Percentiles rank a stretch among this genome's conserved stretches.
Conservation (phyloP, 2,797 vertebrate genomes). For the Echiichthys vipera region DNA sequence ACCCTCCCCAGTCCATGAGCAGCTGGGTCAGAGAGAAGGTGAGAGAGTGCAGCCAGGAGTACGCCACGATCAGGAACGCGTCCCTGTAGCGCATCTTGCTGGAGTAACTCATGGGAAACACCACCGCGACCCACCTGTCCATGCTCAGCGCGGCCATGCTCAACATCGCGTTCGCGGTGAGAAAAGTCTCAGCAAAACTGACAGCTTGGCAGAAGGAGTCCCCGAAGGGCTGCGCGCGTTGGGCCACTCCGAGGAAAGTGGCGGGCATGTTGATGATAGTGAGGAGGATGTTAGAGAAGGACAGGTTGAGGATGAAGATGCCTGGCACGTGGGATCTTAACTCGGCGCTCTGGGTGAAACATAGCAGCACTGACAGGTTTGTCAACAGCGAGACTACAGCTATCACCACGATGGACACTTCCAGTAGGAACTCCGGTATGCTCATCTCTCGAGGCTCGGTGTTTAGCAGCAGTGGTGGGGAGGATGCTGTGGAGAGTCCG, state of each 20-base stretch:
- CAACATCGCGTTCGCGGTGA: conserved; percentile 85
- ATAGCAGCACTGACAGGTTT: conserved; percentile 85
- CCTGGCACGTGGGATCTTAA: conserved; percentile 86
- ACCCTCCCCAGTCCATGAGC: conserved; percentile 85
- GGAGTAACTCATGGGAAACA: conserved; percentile 86
- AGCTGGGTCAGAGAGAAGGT: conserved; percentile 81
- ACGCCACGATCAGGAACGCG: conserved; percentile 82
- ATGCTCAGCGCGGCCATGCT: conserved; percentile 88
- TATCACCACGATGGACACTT: conserved; percentile 81
- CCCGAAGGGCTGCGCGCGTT: conserved; percentile 73
- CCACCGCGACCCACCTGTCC: conserved; percentile 87
- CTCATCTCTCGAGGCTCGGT: conserved; percentile 80
- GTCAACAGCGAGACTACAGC: conserved; percentile 82
- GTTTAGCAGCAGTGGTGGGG: conserved; percentile 22
- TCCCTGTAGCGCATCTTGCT: conserved; percentile 87
- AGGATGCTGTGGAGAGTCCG: conserved; percentile 30
- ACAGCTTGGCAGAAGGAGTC: conserved; percentile 77
- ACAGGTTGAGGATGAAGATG: conserved; percentile 86
- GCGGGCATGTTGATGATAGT: conserved; percentile 85
- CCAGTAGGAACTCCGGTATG: conserved; percentile 85
- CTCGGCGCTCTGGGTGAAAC: conserved; percentile 85
- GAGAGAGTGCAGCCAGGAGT: conserved; percentile 85
- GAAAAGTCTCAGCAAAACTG: conserved; percentile 86
- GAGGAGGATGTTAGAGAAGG: conserved; percentile 87
- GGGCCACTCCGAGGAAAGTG: conserved; percentile 81